Evolutionary conservation across 64 coral and sea anemone genomes (phyloP), one percentile per base, ranked within the genome.

Genomic region (Montipora capricornis): DNA sequence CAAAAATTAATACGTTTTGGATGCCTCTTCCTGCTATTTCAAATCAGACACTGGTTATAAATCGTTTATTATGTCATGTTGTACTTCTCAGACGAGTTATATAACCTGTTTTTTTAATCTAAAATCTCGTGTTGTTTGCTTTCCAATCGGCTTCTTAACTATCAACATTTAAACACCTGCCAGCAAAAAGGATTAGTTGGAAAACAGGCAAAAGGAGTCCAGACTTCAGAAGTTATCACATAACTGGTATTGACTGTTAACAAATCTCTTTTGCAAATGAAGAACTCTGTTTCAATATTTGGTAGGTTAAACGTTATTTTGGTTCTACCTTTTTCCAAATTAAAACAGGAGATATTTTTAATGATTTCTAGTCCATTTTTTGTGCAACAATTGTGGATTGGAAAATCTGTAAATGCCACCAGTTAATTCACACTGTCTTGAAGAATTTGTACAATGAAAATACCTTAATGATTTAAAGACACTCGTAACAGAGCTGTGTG

Each of bases 31-130:
- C 15, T 14, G 12, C 47, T n/a, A 14, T 5, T 16, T 15, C 11
- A 51, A 20, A 17, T 19, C 16, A 86, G 66, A 86, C 62, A 20
- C 37, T 51, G 17, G 44, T 67, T 47, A 68, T 84, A 14, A 86
- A 86, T 86, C 20, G 51, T 86, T 86, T 50, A 86, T 71, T 2
- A 70, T 71, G 14, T 50, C 82, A 11, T 46, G 26, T 61, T 17
- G 45, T n/a, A 17, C 12, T 86, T 71, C 6, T 86, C 64, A 50
- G 64, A 50, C 82, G 71, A 73, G 71, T 86, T 48, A 71, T 86
- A 26, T 71, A 1, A 8, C 82, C 47, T 86, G 9, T 70, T 9
- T 73, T 1, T 4, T 49, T 19, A 17, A 11, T 6, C 10, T 11
- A 29, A 29, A 76, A 14, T 44, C 16, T 78, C 49, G 19, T 19